Conservation (phyloP, 2,113 vertebrate genomes). For the Struthidea cinerea region DNA sequence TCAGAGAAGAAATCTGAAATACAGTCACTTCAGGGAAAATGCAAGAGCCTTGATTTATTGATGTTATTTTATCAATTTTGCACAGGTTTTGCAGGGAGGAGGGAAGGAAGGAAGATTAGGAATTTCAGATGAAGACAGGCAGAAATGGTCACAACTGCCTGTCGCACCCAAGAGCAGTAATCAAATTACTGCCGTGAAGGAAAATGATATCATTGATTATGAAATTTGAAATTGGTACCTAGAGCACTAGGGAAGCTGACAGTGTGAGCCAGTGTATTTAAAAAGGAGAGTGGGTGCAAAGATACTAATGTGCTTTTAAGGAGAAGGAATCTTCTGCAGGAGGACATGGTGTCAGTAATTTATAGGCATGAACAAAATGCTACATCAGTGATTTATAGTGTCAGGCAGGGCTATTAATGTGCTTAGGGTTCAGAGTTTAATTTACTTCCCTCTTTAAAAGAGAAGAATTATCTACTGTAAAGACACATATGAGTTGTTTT, state of each 20-base stretch:
- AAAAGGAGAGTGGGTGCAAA: background rate
- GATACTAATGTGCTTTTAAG: slow-evolving; percentile 16
- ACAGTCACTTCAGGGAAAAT: slow-evolving; percentile 25
- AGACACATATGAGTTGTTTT: background rate
- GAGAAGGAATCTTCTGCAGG: background rate
- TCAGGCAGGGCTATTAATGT: background rate
- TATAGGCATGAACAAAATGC: background rate
- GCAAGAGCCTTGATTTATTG: slow-evolving; percentile 46
- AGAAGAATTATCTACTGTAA: background rate
- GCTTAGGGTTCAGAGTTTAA: slow-evolving; percentile 42
- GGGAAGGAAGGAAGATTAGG: slow-evolving; percentile 20
- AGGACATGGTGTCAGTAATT: background rate
- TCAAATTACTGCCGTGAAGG: background rate
- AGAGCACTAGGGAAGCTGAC: background rate
- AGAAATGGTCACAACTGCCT: slow-evolving; percentile 25
- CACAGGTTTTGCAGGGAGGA: slow-evolving; percentile 15
- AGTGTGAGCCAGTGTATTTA: background rate
- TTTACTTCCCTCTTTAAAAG: slow-evolving; percentile 1
- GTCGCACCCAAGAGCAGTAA: slow-evolving; percentile 48
- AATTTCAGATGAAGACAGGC: slow-evolving; percentile 38
- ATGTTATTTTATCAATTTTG: slow-evolving; percentile 62
- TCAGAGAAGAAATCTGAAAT: slow-evolving; percentile 41
- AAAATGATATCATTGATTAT: slow-evolving; percentile 54
- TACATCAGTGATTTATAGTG: slow-evolving; percentile 12
- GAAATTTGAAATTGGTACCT: slow-evolving; percentile 36